Conservation (phyloP, 2,797 vertebrate species). For the Setipinna tenuifilis region DNA sequence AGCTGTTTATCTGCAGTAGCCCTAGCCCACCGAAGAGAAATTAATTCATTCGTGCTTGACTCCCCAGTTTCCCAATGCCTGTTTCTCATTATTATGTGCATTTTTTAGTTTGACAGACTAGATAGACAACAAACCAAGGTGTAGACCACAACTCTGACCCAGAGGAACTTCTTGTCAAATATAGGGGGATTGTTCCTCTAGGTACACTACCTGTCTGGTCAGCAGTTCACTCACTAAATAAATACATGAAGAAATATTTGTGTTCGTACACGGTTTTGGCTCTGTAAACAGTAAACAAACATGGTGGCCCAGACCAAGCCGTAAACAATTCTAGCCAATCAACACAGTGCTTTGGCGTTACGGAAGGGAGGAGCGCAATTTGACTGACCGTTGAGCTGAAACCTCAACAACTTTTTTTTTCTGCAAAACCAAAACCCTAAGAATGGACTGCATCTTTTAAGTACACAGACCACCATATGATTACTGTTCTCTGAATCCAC, state of each 20-base stretch:
- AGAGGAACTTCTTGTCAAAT: neutral
- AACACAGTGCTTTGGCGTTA: neutral
- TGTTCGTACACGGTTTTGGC: neutral
- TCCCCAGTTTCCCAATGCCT: neutral
- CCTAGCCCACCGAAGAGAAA: neutral
- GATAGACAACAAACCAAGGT: neutral
- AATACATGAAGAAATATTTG: neutral
- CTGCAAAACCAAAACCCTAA: neutral
- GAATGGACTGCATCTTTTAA: neutral
- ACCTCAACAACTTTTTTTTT: neutral
- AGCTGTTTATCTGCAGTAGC: conserved; percentile 13
- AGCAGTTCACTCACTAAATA: neutral
- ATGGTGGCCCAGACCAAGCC: neutral
- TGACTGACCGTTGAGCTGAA: neutral
- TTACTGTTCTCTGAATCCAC: neutral
- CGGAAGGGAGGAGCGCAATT: neutral
- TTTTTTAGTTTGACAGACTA: neutral
- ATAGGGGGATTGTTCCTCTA: neutral
- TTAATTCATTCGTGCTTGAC: neutral
- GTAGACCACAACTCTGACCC: neutral
- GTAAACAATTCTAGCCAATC: neutral
- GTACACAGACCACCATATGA: neutral
- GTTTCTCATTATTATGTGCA: neutral
- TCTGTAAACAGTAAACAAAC: neutral
- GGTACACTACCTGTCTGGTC: neutral